These are phyloP conservation scores for Tapirus indicus DNA, from an alignment of 2,797 vertebrate genomes.

Conservation along the genomic window DNA sequence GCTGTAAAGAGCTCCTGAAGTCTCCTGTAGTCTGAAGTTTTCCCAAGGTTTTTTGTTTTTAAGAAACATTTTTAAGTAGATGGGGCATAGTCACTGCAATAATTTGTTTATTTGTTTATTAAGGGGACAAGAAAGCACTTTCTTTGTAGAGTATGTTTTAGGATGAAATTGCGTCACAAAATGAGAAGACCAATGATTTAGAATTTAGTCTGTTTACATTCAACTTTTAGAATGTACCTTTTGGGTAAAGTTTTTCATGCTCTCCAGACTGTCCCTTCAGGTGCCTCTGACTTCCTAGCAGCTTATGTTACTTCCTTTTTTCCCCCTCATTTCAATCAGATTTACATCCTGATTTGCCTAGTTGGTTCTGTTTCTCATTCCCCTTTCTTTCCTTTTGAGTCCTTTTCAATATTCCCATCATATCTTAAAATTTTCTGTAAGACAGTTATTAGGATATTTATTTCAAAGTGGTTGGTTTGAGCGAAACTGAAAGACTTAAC, in stretches of 20 bases:
- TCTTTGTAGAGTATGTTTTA: not conserved
- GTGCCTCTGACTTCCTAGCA: not conserved
- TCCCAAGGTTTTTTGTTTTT: not conserved
- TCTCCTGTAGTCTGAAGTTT: not conserved
- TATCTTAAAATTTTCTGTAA: not conserved
- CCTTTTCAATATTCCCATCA: not conserved
- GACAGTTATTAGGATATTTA: not conserved
- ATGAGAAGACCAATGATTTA: not conserved
- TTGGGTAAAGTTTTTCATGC: not conserved
- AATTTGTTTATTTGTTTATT: not conserved
- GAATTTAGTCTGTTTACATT: not conserved
- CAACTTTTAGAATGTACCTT: not conserved
- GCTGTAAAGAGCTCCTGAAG: not conserved
- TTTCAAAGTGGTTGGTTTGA: not conserved
- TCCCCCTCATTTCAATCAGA: not conserved
- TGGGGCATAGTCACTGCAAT: not conserved
- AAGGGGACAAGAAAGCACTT: not conserved
- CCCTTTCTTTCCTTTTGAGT: not conserved
- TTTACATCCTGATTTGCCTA: not conserved
- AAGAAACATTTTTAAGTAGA: not conserved
- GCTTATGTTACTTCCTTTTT: not conserved
- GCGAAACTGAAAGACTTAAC: not conserved
- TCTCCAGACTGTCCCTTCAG: not conserved
- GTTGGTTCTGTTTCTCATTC: not conserved
- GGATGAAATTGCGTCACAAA: not conserved